Percentiles rank a stretch among this genome's conserved stretches.
Evolutionary conservation across 1,140 invertebrate genomes (phyloP).

Genomic region (Rhagoletis zephyria): DNA sequence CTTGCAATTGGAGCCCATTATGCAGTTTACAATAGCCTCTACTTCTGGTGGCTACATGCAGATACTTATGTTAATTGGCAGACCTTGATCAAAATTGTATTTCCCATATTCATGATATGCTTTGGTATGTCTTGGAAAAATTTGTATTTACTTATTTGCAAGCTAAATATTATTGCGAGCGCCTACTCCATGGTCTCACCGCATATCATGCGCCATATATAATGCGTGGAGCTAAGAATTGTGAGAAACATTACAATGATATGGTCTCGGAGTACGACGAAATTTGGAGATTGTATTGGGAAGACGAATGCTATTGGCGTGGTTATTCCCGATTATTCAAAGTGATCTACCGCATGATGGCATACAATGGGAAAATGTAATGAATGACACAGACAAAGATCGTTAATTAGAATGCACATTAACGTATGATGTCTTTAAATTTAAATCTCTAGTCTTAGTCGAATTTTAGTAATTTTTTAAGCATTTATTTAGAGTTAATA

Average conservation of each 20-base stretch:
- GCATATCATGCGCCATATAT: constrained; percentile 79
- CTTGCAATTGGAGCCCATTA: constrained; percentile 80
- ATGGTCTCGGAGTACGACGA: constrained; percentile 80
- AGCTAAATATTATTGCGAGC: constrained; percentile 80
- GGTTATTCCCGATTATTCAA: too few relatives aligned
- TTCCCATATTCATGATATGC: constrained; percentile 78
- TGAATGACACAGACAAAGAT: constrained; percentile 57
- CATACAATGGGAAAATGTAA: constrained; percentile 76
- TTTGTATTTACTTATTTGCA: constrained; percentile 79
- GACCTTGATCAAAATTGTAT: constrained; percentile 78
- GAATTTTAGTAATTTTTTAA: too few relatives aligned
- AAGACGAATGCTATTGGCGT: constrained; percentile 67
- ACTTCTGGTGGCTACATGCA: constrained; percentile 76
- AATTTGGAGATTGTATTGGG: constrained; percentile 85
- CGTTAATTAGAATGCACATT: background rate
- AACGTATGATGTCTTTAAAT: background rate
- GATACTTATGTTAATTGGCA: constrained; percentile 73
- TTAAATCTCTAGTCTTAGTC: too few relatives aligned
- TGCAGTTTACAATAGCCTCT: constrained; percentile 80
- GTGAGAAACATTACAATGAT: constrained; percentile 77
- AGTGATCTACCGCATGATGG: constrained; percentile 76
- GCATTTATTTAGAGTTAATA: too few relatives aligned
- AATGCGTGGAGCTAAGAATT: constrained; percentile 78
- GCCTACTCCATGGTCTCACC: constrained; percentile 80
- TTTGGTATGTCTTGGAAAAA: constrained; percentile 73